A percentile compares a stretch with the other conserved stretches of the same genome.
Evolutionary conservation across 1,140 invertebrate genomes (phyloP).

Genomic region (Cardiocondyla obscurior): DNA sequence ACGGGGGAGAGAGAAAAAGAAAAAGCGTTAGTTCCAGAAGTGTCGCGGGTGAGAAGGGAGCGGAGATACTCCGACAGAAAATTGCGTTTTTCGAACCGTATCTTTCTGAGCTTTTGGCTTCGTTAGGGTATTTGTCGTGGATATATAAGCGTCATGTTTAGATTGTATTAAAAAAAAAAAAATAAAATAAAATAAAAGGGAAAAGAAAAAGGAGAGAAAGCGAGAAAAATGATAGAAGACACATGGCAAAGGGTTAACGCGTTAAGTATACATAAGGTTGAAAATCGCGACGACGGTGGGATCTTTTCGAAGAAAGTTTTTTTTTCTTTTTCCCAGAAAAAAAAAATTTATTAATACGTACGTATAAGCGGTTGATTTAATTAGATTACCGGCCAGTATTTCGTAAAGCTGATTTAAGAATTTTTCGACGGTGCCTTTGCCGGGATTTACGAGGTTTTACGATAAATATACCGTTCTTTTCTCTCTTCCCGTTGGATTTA

Average conservation of each 20-base stretch:
- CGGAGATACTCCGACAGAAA: not conserved
- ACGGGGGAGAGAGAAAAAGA: not conserved
- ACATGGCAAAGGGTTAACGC: slow-evolving; percentile 45
- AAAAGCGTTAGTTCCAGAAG: too few species aligned
- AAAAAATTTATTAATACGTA: slow-evolving; percentile 21
- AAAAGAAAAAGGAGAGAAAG: not conserved
- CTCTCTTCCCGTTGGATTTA: slow-evolving; percentile 41
- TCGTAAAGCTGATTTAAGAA: slow-evolving; percentile 1
- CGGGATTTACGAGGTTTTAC: slow-evolving; percentile 58
- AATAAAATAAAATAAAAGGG: not conserved
- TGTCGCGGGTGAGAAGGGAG: not conserved
- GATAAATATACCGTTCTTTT: slow-evolving; percentile 57
- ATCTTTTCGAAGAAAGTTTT: too few species aligned
- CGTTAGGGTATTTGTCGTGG: slow-evolving; percentile 27
- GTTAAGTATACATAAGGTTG: slow-evolving; percentile 50
- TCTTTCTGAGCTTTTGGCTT: slow-evolving; percentile 1
- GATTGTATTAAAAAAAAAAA: slow-evolving; percentile 51
- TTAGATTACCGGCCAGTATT: slow-evolving; percentile 31
- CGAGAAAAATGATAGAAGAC: slow-evolving; percentile 47
- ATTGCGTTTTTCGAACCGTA: not conserved
- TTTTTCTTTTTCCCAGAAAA: too few species aligned
- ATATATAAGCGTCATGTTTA: slow-evolving; percentile 47
- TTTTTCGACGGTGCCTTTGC: slow-evolving; percentile 28
- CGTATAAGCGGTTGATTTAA: not conserved
- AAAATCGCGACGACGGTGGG: not conserved